phyloP scores from a whole-genome alignment of 2,113 vertebrate species.

The Menura novaehollandiae region DNA sequence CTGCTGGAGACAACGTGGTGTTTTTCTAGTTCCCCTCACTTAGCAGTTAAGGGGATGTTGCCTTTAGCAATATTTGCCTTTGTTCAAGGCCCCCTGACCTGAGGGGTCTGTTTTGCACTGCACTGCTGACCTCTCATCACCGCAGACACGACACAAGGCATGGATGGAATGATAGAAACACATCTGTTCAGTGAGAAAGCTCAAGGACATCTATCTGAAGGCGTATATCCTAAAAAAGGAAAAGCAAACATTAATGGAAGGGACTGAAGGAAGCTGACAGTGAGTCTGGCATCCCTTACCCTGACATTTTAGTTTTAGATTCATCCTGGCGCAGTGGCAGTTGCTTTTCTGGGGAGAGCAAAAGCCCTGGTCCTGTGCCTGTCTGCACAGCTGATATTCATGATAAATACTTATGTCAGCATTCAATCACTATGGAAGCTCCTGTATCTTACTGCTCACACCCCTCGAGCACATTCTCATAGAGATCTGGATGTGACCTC shows the following conservation, averaged over 20 bases:
- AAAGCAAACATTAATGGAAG: background rate
- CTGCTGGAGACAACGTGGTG: background rate
- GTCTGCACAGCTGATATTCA: background rate
- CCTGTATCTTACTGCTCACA: background rate
- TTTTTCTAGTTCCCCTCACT: slow-evolving; percentile 19
- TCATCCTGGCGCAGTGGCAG: background rate
- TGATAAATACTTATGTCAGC: background rate
- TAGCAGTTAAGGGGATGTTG: background rate
- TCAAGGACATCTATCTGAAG: background rate
- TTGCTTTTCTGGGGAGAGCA: background rate
- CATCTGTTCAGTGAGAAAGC: background rate
- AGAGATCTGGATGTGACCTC: background rate
- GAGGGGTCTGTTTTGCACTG: background rate
- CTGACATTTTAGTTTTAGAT: background rate
- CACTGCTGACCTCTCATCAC: background rate
- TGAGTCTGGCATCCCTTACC: background rate
- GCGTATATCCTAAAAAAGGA: background rate
- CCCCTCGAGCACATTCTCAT: fast-evolving
- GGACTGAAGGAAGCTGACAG: background rate
- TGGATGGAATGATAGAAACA: background rate
- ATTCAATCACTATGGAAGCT: background rate
- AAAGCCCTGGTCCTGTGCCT: background rate
- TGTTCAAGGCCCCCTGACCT: slow-evolving; percentile 15
- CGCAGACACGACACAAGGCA: background rate
- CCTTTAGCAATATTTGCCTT: slow-evolving; percentile 49